Percentiles rank a stretch among this genome's conserved stretches.
phyloP scores from a whole-genome alignment of 2,888 invertebrate species.

The Volucella bombylans region DNA sequence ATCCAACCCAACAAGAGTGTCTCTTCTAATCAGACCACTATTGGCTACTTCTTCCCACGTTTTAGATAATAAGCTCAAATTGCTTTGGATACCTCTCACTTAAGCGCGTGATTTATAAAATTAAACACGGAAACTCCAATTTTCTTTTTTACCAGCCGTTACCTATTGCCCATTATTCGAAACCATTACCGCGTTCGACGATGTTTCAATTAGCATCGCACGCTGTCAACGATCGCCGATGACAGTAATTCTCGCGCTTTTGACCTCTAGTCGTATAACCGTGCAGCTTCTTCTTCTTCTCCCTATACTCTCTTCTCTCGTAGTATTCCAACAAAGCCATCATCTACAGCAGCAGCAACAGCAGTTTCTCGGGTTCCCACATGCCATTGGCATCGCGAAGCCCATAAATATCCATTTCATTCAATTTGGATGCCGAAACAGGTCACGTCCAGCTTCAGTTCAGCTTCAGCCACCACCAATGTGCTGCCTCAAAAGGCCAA shows the following conservation, averaged over 20 bases:
- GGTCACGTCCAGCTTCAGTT: conserved; percentile 53
- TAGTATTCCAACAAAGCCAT: no score
- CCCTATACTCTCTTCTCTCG: no score
- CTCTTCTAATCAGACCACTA: no score
- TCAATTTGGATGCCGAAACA: conserved; percentile 71
- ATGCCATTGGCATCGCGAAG: conserved; percentile 50
- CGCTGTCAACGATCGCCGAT: conserved; percentile 60
- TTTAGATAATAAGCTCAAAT: conserved; percentile 31
- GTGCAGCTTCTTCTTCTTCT: conserved; percentile 27
- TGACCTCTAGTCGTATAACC: conserved; percentile 57
- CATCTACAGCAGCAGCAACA: background rate
- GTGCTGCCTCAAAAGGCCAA: conserved; percentile 59
- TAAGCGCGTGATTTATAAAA: conserved; percentile 44
- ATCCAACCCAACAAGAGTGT: no score
- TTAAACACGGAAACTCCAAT: conserved; percentile 60
- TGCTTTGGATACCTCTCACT: conserved; percentile 22
- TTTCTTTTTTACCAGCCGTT: background rate
- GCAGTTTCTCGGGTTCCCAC: conserved; percentile 58
- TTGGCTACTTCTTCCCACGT: conserved; percentile 33
- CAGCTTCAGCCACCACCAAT: conserved; percentile 20
- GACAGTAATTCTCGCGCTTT: conserved; percentile 71
- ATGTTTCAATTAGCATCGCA: conserved; percentile 71
- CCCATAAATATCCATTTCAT: conserved; percentile 73
- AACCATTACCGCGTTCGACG: conserved; percentile 29
- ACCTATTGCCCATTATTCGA: conserved; percentile 24